These are phyloP conservation scores for Benitochromis conjunctus DNA, from an alignment of 2,113 vertebrate genomes.

Conservation along the genomic window DNA sequence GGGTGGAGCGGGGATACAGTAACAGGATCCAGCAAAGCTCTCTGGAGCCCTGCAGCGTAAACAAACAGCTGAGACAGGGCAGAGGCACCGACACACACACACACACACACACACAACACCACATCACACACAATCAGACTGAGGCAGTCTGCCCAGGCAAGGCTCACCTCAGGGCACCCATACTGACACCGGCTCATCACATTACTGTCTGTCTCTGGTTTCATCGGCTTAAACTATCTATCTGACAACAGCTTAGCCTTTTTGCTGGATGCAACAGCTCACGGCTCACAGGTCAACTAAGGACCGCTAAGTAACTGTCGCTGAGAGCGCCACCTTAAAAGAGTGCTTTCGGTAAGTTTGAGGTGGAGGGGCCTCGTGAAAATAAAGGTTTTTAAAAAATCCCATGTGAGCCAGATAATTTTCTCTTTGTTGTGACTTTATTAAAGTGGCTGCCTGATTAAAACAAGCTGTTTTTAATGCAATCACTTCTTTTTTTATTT, in stretches of 20 bases:
- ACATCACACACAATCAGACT: slow-evolving; percentile 39
- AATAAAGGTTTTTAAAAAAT: background rate
- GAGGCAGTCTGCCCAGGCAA: slow-evolving; percentile 52
- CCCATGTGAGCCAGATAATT: background rate
- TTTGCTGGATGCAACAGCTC: slow-evolving; percentile 27
- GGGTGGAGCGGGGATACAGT: slow-evolving; percentile 62
- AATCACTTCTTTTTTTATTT: background rate
- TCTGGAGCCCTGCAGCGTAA: slow-evolving; percentile 67
- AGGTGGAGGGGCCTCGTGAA: background rate
- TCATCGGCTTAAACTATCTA: slow-evolving; percentile 55
- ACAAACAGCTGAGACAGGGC: slow-evolving; percentile 69
- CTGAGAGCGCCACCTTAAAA: background rate
- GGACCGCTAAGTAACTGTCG: slow-evolving; percentile 15
- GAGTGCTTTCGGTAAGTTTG: background rate
- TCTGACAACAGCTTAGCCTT: slow-evolving; percentile 51
- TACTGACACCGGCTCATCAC: slow-evolving; percentile 62
- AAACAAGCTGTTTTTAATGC: background rate
- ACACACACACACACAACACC: slow-evolving; percentile 17
- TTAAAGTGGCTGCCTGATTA: background rate
- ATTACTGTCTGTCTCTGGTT: slow-evolving; percentile 65
- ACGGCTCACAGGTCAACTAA: slow-evolving; percentile 15
- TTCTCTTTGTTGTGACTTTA: background rate
- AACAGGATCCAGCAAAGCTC: slow-evolving; percentile 65
- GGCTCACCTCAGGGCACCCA: slow-evolving; percentile 61
- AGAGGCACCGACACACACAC: slow-evolving; percentile 23